phyloP scores from a whole-genome alignment of 2,888 invertebrate species.

The Acheta domesticus region DNA sequence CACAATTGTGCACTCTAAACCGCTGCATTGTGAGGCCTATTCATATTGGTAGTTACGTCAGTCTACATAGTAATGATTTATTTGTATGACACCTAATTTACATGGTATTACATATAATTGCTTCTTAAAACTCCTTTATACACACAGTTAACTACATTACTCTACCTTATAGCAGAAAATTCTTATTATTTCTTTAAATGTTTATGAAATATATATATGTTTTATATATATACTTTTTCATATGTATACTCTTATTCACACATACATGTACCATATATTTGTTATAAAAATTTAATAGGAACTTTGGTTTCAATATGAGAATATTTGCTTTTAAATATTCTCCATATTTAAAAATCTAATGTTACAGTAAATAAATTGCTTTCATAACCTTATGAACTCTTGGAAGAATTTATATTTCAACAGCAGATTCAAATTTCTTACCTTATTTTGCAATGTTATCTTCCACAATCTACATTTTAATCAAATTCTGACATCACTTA shows the following conservation, averaged over 20 bases:
- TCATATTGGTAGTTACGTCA: background rate
- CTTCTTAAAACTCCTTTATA: constrained; percentile 30
- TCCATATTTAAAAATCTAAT: constrained; percentile 1
- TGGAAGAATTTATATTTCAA: no score
- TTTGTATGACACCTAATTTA: constrained; percentile 32
- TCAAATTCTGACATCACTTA: no score
- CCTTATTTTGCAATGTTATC: no score
- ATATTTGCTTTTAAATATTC: constrained; percentile 20
- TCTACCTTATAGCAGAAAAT: constrained; percentile 29
- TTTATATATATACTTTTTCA: constrained; percentile 34
- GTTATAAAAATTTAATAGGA: constrained; percentile 56
- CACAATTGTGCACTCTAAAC: no score
- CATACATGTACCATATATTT: constrained; percentile 41
- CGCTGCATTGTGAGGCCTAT: no score
- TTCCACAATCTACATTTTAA: no score
- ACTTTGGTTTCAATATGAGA: constrained; percentile 60
- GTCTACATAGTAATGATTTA: constrained; percentile 27
- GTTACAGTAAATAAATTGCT: background rate
- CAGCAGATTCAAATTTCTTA: no score
- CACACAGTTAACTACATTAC: constrained; percentile 29
- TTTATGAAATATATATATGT: constrained; percentile 38
- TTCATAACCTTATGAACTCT: background rate
- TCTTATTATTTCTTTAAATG: constrained; percentile 29
- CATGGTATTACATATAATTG: constrained; percentile 31
- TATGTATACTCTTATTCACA: constrained; percentile 29